Evolutionary conservation across 2,797 vertebrate species (phyloP).

Genomic region (Sebastes matsubarae): DNA sequence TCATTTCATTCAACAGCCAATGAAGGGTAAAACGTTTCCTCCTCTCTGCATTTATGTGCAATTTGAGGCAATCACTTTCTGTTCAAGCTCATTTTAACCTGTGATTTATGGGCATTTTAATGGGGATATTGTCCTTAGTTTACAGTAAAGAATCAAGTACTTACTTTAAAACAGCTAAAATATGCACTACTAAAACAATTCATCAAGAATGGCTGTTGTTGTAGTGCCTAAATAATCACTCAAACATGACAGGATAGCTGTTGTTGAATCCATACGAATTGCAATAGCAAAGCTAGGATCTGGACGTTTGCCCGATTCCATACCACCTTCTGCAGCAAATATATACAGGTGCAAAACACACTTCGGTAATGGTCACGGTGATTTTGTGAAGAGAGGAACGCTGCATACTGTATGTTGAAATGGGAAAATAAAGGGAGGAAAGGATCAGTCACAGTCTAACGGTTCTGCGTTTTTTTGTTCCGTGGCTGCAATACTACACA

Average conservation of each 20-base stretch:
- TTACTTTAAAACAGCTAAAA: not conserved
- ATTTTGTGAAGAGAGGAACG: not conserved
- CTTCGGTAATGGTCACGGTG: not conserved
- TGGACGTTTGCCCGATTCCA: constrained; percentile 20
- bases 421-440: not conserved
- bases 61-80: not conserved
- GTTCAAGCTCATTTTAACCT: not conserved
- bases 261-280: not conserved
- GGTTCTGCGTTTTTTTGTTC: constrained; percentile 20
- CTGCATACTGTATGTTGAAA: not conserved
- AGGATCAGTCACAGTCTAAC: constrained; percentile 18
- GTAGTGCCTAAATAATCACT: not conserved
- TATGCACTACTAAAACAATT: not conserved
- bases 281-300: not conserved
- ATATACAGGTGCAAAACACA: not conserved
- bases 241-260: not conserved
- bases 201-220: not conserved
- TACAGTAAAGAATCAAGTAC: not conserved
- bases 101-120: not conserved
- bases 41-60: not conserved
- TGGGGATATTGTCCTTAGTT: not conserved
- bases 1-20: constrained; percentile 2
- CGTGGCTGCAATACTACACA: constrained; percentile 7
- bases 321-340: constrained; percentile 32
- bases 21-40: not conserved